These are phyloP conservation scores for Metacarcinus magister DNA, from an alignment of 2,888 invertebrate genomes.

Conservation along the genomic window DNA sequence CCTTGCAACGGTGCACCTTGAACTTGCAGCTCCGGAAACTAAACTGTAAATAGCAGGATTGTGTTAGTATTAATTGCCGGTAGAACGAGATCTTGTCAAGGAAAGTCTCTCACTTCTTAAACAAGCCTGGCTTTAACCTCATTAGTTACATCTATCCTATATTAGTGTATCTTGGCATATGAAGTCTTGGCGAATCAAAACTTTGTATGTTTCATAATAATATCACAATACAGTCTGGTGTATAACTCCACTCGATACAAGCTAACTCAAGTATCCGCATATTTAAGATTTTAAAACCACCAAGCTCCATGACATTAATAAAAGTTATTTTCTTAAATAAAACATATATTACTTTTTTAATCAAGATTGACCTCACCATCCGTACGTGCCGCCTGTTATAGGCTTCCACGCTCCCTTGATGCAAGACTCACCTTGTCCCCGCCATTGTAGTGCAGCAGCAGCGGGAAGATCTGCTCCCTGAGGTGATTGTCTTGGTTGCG, in stretches of 20 bases:
- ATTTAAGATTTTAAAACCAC: not conserved
- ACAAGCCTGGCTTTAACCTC: not conserved
- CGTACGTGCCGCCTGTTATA: no score
- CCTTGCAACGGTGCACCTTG: conserved; percentile 95
- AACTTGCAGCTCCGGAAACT: conserved; percentile 97
- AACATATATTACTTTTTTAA: not conserved
- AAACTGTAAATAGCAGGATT: conserved; percentile 88
- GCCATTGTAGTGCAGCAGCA: conserved; percentile 96
- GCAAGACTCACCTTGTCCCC: conserved; percentile 88
- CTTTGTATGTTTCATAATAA: not conserved
- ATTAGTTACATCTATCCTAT: not conserved
- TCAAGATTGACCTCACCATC: no score
- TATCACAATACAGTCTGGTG: not conserved
- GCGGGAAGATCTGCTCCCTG: conserved; percentile 96
- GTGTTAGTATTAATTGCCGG: not conserved
- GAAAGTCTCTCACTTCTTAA: not conserved
- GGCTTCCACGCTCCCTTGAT: not conserved
- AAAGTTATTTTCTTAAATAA: no score
- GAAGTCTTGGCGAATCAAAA: not conserved
- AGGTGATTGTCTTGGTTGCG: conserved; percentile 91
- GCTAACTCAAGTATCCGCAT: not conserved
- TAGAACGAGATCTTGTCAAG: not conserved
- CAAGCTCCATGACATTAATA: no score
- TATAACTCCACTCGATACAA: not conserved
- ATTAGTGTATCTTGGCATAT: not conserved